These are phyloP conservation scores for Mellivora capensis DNA, from an alignment of 2,113 vertebrate species.

Conservation along the genomic window DNA sequence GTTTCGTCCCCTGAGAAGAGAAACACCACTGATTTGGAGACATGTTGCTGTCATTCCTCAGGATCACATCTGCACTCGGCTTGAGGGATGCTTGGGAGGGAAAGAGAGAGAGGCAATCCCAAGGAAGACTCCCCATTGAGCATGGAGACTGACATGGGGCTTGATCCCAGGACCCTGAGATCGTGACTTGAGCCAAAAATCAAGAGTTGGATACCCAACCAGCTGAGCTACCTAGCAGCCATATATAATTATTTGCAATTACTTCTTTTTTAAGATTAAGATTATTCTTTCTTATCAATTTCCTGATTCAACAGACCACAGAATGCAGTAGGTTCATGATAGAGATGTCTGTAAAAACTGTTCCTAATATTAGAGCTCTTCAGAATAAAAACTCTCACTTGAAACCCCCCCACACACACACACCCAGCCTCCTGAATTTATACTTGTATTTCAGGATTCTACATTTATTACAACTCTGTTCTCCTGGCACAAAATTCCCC, in stretches of 20 bases:
- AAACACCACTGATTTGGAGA: slow-evolving; percentile 79
- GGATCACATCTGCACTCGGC: slow-evolving; percentile 53
- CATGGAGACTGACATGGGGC: not conserved
- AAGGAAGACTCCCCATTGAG: not conserved
- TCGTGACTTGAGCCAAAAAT: not conserved
- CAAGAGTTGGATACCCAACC: not conserved
- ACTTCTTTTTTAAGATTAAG: not conserved
- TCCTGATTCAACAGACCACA: too few species aligned
- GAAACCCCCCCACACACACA: not conserved
- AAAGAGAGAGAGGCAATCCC: not conserved
- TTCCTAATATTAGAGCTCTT: too few species aligned
- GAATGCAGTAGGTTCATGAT: too few species aligned
- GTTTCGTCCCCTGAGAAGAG: slow-evolving; percentile 79
- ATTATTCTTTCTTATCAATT: too few species aligned
- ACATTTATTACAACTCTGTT: not conserved
- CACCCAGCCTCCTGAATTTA: not conserved
- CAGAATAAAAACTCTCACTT: not conserved
- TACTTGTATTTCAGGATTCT: not conserved
- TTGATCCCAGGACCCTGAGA: not conserved
- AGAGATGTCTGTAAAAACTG: too few species aligned
- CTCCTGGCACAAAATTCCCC: not conserved
- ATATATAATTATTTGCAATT: not conserved
- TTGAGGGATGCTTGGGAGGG: slow-evolving; percentile 73
- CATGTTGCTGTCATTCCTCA: slow-evolving; percentile 40
- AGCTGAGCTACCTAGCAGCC: not conserved